Percentiles rank a stretch among this genome's conserved stretches.
Evolutionary conservation across 2,888 invertebrate genomes (phyloP).

Genomic region (Tethea ocularis): DNA sequence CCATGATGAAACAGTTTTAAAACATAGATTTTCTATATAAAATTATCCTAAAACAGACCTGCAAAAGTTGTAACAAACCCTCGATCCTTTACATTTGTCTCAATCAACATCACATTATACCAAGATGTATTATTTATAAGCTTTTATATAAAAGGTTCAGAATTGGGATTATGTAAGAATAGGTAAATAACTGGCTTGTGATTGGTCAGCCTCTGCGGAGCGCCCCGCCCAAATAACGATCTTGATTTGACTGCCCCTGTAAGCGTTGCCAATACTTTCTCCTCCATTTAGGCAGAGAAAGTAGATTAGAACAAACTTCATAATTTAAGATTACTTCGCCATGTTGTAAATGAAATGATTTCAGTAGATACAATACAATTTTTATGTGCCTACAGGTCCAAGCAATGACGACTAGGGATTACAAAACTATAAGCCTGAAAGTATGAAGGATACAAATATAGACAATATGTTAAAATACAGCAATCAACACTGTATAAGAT

Average conservation of each 20-base stretch:
- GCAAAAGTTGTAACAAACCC: neutral
- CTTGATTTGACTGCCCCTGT: conserved; percentile 56
- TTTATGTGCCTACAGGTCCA: neutral
- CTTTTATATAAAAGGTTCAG: conserved; percentile 16
- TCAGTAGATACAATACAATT: too few species aligned
- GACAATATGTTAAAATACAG: neutral
- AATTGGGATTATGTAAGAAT: conserved; percentile 50
- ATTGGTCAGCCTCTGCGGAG: conserved; percentile 54
- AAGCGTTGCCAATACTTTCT: conserved; percentile 22
- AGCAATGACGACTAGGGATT: neutral
- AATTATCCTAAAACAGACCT: too few species aligned
- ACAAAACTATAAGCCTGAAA: neutral
- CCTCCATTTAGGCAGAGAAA: conserved; percentile 24
- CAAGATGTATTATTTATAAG: conserved; percentile 33
- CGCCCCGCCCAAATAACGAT: conserved; percentile 73
- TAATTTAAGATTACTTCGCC: too few species aligned
- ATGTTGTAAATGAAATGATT: too few species aligned
- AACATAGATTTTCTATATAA: too few species aligned
- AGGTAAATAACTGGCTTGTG: conserved; percentile 56
- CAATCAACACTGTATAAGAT: neutral
- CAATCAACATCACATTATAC: neutral
- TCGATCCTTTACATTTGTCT: neutral
- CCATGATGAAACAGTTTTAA: too few species aligned
- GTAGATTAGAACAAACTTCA: neutral
- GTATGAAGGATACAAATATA: neutral